Evolutionary conservation across 2,797 vertebrate species (phyloP), one percentile per base, ranked within the genome.

Genomic region (Neosilurus mollespiculum): DNA sequence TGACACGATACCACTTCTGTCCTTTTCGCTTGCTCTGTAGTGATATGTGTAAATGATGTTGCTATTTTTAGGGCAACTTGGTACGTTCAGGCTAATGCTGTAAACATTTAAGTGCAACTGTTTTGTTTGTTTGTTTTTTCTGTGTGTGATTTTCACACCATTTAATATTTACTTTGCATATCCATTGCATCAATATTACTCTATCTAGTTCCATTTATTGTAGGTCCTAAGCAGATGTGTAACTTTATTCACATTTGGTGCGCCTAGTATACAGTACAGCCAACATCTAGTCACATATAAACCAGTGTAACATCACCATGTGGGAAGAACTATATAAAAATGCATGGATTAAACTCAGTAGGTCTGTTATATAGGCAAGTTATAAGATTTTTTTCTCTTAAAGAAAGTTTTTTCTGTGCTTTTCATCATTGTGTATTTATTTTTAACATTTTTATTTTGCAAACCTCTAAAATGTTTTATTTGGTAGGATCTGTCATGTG

Each of bases 371-470:
- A 82, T 83, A 83, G 87, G 89, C 82, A 56, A 80, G 84, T 66
- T n/a, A 70, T 49, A n/a, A 82, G 87, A 84, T 80, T 16, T 79
- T 34, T 83, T 71, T 76, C 30, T 83, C 64, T 76, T 88, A 62
- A 51, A 83, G 53, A 75, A 78, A 10, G 73, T 72, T 89, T 71
- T 66, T 86, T 84, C 86, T 85, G 81, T 82, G 67, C 84, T 86
- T 85, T 85, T 87, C 86, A 87, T 90, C 91, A 89, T 90, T 90
- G 83, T 88, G 90, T 95, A 93, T 95, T 95, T 95, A 94, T n/a
- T 94, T 93, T 89, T 90, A 92, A 61, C 69, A 53, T 81, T 87
- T 86, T 80, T 80, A 83, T 82, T 86, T 88, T 81, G n/a, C 79
- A 85, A 81, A 84, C 37, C 82, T 58, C 51, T 54, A 49, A 90